Percentiles rank a stretch among this genome's conserved stretches.
Evolutionary conservation across 2,113 vertebrate genomes (phyloP).

Genomic region (Saccopteryx bilineata): DNA sequence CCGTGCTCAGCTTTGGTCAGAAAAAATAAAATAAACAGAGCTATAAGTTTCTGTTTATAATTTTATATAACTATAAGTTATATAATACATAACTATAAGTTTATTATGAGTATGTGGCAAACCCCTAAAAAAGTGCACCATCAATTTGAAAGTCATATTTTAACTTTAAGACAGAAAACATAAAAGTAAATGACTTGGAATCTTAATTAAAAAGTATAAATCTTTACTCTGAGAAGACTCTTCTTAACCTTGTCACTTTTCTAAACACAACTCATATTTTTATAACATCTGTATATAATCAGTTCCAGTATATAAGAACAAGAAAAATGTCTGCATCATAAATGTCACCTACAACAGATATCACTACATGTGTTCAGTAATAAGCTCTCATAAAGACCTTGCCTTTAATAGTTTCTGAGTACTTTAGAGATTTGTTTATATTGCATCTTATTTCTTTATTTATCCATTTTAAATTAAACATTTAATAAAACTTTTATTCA

Average conservation of each 20-base stretch:
- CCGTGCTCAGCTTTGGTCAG: not conserved
- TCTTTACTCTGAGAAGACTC: not conserved
- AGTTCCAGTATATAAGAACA: not conserved
- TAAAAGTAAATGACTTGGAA: not conserved
- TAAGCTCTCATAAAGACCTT: not conserved
- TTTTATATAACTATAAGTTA: too few relatives aligned
- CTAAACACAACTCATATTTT: not conserved
- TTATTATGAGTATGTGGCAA: not conserved
- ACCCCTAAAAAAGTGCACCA: not conserved
- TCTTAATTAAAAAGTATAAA: slow-evolving; percentile 56
- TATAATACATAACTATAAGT: too few relatives aligned
- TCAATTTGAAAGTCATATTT: slow-evolving; percentile 52
- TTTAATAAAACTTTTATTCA: too few relatives aligned
- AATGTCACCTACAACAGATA: not conserved
- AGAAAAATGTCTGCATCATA: not conserved
- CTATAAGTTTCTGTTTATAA: too few relatives aligned
- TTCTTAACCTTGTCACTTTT: slow-evolving; percentile 41
- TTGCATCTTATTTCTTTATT: not conserved
- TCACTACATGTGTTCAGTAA: not conserved
- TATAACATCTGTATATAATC: not conserved
- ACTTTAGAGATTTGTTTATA: not conserved
- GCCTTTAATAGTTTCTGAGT: not conserved
- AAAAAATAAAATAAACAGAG: too few relatives aligned
- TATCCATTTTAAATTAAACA: too few relatives aligned
- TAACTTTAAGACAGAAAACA: slow-evolving; percentile 39